A percentile compares a stretch with the other conserved stretches of the same genome.
Conservation (phyloP, 2,888 invertebrate genomes). For the Trichopoda pennipes region DNA sequence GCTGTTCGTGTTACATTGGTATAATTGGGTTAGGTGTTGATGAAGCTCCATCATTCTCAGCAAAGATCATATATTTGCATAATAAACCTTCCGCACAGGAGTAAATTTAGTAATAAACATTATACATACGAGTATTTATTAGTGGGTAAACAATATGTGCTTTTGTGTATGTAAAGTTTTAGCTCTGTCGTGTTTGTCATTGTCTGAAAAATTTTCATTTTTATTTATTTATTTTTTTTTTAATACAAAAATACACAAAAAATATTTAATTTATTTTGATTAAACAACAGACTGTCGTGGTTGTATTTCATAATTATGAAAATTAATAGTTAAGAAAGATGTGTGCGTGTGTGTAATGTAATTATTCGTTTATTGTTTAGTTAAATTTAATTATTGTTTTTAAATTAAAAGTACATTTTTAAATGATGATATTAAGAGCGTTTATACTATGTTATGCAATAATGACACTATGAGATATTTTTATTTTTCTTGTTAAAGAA, state of each 20-base stretch:
- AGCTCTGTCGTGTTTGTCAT: too few relatives aligned
- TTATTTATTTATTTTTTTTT: conserved; percentile 14
- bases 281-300: neutral
- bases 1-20: neutral
- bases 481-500: too few relatives aligned
- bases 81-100: too few relatives aligned
- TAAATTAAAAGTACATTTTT: neutral
- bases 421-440: conserved; percentile 1
- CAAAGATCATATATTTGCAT: too few relatives aligned
- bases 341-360: conserved; percentile 12
- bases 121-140: too few relatives aligned
- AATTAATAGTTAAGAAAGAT: conserved; percentile 36
- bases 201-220: neutral
- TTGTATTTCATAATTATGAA: conserved; percentile 49
- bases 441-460: neutral
- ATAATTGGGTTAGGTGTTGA: too few relatives aligned
- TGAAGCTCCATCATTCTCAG: too few relatives aligned
- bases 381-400: conserved; percentile 1
- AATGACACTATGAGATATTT: neutral
- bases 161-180: too few relatives aligned
- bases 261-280: neutral
- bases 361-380: conserved; percentile 15
- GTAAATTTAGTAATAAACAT: too few relatives aligned
- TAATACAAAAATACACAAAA: too few relatives aligned
- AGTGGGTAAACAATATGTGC: too few relatives aligned